These are phyloP conservation scores for Drosophila santomea DNA, from an alignment of 1,140 invertebrate genomes.

Conservation along the genomic window DNA sequence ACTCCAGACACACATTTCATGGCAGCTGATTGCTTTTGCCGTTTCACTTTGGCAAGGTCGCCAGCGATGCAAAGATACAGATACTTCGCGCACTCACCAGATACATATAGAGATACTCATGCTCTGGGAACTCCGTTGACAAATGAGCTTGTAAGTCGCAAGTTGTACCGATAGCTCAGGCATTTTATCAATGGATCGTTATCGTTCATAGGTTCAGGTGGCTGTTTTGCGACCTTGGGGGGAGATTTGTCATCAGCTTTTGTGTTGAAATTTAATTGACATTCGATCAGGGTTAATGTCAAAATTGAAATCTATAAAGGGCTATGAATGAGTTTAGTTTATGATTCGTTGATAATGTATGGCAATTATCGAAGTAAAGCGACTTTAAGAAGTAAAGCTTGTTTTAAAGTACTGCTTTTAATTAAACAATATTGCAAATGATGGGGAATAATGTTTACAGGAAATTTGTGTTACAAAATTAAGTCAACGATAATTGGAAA, in stretches of 20 bases:
- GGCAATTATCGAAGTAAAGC: background rate
- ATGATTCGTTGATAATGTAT: background rate
- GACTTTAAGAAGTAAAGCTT: constrained; percentile 9
- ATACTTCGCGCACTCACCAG: constrained; percentile 25
- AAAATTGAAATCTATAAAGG: constrained; percentile 22
- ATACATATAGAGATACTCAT: constrained; percentile 38
- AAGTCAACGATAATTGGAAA: background rate
- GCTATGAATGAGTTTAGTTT: background rate
- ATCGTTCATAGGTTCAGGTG: constrained; percentile 39
- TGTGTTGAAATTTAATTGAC: constrained; percentile 45
- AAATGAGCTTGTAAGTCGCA: constrained; percentile 69
- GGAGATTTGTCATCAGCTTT: constrained; percentile 39
- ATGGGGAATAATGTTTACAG: background rate
- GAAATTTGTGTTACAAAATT: background rate
- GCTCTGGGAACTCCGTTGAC: constrained; percentile 39
- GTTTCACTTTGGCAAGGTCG: constrained; percentile 67
- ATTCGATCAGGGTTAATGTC: constrained; percentile 47
- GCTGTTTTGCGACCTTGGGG: constrained; percentile 37
- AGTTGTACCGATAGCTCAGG: constrained; percentile 59
- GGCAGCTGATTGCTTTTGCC: constrained; percentile 63
- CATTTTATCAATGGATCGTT: constrained; percentile 65
- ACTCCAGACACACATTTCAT: constrained; percentile 54
- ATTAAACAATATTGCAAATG: background rate
- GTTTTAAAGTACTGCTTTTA: background rate
- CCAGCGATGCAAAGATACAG: constrained; percentile 34